A percentile compares a stretch with the other conserved stretches of the same genome.
Evolutionary conservation across 2,797 vertebrate genomes (phyloP).

Genomic region (Neosilurus hyrtlii): DNA sequence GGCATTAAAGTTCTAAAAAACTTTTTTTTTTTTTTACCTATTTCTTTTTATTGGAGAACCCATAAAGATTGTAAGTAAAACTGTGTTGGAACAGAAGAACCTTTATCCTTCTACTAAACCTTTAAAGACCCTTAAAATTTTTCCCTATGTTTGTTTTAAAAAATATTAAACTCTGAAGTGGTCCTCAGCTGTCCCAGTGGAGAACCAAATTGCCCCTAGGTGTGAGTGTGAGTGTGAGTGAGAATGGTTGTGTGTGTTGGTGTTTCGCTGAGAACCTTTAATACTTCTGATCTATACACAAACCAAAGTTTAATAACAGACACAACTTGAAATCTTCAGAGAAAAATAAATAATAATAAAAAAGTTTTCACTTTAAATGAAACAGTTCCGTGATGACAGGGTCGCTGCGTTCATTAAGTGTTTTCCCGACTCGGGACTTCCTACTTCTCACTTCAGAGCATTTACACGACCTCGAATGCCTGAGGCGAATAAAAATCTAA

Average conservation of each 20-base stretch:
- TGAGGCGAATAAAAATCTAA: neutral
- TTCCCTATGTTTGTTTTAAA: neutral
- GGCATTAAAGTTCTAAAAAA: too few relatives aligned
- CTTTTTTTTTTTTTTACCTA: neutral
- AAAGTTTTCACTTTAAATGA: constrained; percentile 1
- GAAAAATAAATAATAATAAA: neutral
- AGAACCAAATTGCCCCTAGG: neutral
- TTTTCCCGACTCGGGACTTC: neutral
- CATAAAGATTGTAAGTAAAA: neutral
- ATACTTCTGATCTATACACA: too few relatives aligned
- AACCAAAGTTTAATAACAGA: constrained; percentile 5
- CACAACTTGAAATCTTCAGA: neutral
- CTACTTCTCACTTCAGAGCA: constrained; percentile 3
- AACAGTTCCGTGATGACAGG: neutral
- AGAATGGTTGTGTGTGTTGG: too few relatives aligned
- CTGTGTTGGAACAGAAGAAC: neutral
- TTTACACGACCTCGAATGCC: constrained; percentile 9
- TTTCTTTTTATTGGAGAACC: neutral
- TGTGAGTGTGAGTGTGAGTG: too few relatives aligned
- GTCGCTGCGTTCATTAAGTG: neutral
- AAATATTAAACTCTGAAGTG: neutral
- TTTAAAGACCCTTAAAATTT: neutral
- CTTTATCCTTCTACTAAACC: neutral
- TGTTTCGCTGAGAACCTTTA: neutral
- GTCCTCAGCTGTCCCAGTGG: neutral